These are phyloP conservation scores for Keiferia lycopersicella DNA, from an alignment of 2,888 invertebrate species.

Conservation along the genomic window DNA sequence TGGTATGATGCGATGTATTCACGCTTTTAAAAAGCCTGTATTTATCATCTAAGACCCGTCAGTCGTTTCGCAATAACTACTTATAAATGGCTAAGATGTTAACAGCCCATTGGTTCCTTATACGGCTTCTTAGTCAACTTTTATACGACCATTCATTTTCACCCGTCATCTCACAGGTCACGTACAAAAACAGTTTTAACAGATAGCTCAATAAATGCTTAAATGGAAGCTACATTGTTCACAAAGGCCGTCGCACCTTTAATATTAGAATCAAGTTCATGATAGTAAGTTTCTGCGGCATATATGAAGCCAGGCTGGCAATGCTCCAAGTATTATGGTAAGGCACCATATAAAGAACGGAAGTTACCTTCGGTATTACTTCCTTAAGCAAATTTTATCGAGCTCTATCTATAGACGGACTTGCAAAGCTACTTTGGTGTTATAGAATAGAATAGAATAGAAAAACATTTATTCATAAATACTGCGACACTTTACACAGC, in stretches of 20 bases:
- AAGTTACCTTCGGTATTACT: conserved; percentile 8
- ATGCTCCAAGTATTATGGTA: conserved; percentile 5
- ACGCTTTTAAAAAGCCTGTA: too few species aligned
- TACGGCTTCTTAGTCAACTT: too few species aligned
- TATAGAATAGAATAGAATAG: too few species aligned
- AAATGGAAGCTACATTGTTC: background rate
- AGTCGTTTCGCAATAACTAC: too few species aligned
- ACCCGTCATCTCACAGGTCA: background rate
- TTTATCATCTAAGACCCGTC: too few species aligned
- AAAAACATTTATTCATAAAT: too few species aligned
- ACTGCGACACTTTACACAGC: too few species aligned
- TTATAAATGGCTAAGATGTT: too few species aligned
- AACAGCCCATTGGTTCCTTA: too few species aligned
- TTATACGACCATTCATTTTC: too few species aligned
- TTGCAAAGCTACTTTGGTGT: background rate
- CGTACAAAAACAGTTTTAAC: background rate
- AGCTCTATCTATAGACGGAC: background rate
- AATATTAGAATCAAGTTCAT: background rate
- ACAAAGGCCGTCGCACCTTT: background rate
- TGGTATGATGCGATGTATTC: too few species aligned
- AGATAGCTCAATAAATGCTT: background rate
- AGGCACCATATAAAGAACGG: conserved; percentile 8
- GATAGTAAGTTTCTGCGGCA: background rate
- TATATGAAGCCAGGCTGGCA: background rate
- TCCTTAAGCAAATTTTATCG: background rate